Conservation (phyloP, 2,113 vertebrate genomes). For the Cephalopholis sonnerati region DNA sequence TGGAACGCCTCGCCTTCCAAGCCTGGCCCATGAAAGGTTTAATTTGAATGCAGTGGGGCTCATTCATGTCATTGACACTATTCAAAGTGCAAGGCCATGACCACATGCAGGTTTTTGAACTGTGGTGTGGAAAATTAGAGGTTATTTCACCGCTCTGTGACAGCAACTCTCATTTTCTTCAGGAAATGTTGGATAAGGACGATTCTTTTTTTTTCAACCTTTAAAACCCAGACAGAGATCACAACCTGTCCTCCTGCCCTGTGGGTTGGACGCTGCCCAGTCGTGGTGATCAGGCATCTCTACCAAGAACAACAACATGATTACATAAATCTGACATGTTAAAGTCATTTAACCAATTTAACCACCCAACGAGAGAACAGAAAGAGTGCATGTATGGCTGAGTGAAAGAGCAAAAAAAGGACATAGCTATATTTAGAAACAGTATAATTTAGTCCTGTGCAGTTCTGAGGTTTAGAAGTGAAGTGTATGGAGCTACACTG, state of each 20-base stretch:
- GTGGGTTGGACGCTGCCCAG: neutral
- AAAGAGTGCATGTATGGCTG: neutral
- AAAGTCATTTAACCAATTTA: neutral
- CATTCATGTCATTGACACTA: constrained; percentile 56
- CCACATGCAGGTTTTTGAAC: constrained; percentile 32
- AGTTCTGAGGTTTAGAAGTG: neutral
- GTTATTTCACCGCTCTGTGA: constrained; percentile 33
- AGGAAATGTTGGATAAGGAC: constrained; percentile 34
- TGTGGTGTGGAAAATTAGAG: constrained; percentile 56
- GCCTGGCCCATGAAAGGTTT: constrained; percentile 37
- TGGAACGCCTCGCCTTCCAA: constrained; percentile 18
- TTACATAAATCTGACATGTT: neutral
- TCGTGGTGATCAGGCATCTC: neutral
- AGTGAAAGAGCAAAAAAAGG: neutral
- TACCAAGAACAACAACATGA: too few species aligned
- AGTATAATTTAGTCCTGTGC: neutral
- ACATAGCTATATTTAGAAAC: neutral
- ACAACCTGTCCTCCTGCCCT: neutral
- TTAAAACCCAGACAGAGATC: neutral
- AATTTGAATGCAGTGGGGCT: constrained; percentile 45
- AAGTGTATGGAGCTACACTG: neutral
- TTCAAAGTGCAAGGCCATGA: constrained; percentile 41
- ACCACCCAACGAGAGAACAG: neutral
- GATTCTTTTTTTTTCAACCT: constrained; percentile 7
- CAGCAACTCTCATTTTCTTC: constrained; percentile 33